Percentiles rank a stretch among this genome's conserved stretches.
Evolutionary conservation across 2,113 vertebrate genomes (phyloP).

Genomic region (Himantopus leucocephalus): DNA sequence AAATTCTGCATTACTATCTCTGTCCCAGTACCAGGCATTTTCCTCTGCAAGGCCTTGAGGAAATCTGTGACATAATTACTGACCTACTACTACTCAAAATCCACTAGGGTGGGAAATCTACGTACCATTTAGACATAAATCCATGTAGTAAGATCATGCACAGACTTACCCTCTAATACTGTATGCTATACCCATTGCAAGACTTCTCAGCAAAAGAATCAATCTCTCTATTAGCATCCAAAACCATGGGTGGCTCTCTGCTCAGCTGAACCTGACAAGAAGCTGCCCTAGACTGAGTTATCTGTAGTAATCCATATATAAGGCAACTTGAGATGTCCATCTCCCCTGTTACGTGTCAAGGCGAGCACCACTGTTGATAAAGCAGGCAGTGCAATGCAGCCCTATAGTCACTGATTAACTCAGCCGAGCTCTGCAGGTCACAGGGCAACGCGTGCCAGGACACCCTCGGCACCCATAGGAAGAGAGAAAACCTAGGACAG

Average conservation of each 20-base stretch:
- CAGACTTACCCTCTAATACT: conserved; percentile 81
- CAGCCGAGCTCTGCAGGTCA: fast-evolving
- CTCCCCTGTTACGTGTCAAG: background rate
- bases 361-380: background rate
- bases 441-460: fast-evolving
- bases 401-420: conserved; percentile 42
- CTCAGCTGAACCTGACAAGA: background rate
- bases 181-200: conserved; percentile 77
- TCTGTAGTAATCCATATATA: background rate
- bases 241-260: background rate
- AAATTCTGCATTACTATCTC: background rate
- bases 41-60: background rate
- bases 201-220: background rate
- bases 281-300: background rate
- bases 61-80: background rate
- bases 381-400: background rate
- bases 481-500: background rate
- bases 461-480: fast-evolving
- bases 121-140: background rate
- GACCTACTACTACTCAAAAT: background rate
- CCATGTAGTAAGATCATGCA: background rate
- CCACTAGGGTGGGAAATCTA: background rate
- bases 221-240: background rate
- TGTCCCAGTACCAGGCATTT: background rate
- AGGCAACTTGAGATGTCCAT: background rate